phyloP scores from a whole-genome alignment of 2,888 invertebrate genomes.

The Molanna angustata region DNA sequence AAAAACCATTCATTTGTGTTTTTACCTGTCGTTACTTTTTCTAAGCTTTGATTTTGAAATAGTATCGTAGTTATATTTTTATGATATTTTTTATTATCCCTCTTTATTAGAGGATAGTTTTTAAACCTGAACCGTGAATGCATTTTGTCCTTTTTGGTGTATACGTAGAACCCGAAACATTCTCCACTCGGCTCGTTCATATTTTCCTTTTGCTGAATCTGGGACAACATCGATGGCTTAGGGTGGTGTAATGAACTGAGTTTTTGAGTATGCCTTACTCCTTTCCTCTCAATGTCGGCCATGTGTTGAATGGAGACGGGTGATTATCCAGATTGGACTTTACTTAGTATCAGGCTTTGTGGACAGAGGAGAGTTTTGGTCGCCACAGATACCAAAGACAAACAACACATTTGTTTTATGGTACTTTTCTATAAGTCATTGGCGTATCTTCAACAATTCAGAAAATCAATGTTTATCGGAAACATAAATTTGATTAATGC shows the following conservation, averaged over 20 bases:
- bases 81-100: no score
- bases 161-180: neutral
- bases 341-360: constrained; percentile 10
- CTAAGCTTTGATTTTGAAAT: no score
- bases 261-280: neutral
- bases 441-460: constrained; percentile 6
- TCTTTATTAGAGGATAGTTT: no score
- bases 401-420: constrained; percentile 19
- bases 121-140: neutral
- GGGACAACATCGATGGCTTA: constrained; percentile 21
- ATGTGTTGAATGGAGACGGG: neutral
- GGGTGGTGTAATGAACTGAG: neutral
- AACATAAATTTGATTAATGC: no score
- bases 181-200: neutral
- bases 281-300: neutral
- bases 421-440: constrained; percentile 21
- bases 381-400: constrained; percentile 26
- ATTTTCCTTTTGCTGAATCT: constrained; percentile 21
- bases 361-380: constrained; percentile 27
- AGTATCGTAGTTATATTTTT: no score
- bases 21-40: no score
- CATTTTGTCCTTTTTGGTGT: neutral
- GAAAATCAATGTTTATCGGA: no score
- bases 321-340: neutral
- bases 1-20: no score